Evolutionary conservation across 1,140 invertebrate genomes (phyloP), one percentile per base, ranked within the genome.

Genomic region (Hyles vespertilio): DNA sequence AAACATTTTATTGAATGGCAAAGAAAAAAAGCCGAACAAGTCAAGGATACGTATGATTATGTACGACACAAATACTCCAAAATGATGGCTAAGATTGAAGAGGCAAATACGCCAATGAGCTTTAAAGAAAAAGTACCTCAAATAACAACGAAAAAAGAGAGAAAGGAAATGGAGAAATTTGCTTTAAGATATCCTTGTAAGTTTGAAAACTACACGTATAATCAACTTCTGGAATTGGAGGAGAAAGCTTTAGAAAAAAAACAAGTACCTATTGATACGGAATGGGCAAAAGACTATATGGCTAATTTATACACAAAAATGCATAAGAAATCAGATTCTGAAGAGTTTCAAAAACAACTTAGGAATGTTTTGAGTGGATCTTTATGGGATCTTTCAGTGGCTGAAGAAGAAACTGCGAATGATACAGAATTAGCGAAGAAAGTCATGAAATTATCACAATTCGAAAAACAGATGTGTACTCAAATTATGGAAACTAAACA

Each of bases 401-500:
- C 66, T 53, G 81, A 90, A 68, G 90, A 92, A 70, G 90, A 92
- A 59, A 66, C 69, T 48, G 76, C 86, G 52, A 70, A 91, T 22
- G 87, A 92, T 61, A 79, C 77, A 45, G 72, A 85, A n/a, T 73
- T 92, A 10, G 89, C 89, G 0, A 84, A 89, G 57, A 91, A 90
- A 63, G 83, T 92, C 3, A 70, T 92, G 63, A 90, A 91, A 65
- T 87, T 93, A 54, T 92, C 92, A 2, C 81, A 89, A 32, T 92
- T 92, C 72, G 92, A 93, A 63, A 93, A 93, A 69, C 90, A 91
- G 75, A 91, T 93, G 77, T 82, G 90, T 36, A 89, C 87, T 36
- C 92, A 92, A 77, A 74, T 93, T 43, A 89, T 90, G 70, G 91
- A 92, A 68, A 89, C 92, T 0, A 89, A 91, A 12, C 80, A 91